phyloP scores from a whole-genome alignment of 2,113 vertebrate species.

The Madoqua kirkii region DNA sequence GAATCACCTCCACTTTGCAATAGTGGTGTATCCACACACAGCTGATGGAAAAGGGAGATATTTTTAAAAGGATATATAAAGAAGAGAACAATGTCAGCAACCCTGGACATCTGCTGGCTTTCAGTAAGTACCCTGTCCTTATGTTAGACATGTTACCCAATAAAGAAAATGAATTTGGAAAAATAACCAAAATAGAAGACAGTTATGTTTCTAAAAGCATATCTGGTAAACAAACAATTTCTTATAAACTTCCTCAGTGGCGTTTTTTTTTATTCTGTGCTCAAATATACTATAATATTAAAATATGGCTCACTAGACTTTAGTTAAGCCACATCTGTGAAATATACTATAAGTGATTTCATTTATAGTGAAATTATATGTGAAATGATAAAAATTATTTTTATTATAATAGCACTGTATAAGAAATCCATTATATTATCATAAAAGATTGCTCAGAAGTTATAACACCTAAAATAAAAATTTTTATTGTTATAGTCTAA shows the following conservation, averaged over 20 bases:
- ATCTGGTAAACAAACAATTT: background rate
- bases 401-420: background rate
- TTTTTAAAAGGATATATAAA: background rate
- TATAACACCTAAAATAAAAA: slow-evolving; percentile 14
- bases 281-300: background rate
- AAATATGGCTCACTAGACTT: background rate
- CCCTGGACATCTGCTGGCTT: background rate
- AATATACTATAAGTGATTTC: background rate
- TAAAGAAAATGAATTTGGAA: background rate
- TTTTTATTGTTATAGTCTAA: background rate
- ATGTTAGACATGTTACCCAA: background rate
- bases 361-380: background rate
- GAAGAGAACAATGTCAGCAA: background rate
- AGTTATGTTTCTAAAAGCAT: background rate
- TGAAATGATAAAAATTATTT: slow-evolving; percentile 27
- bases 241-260: background rate
- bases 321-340: background rate
- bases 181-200: background rate
- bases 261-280: background rate
- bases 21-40: background rate
- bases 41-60: background rate
- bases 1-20: background rate
- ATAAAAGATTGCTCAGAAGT: slow-evolving; percentile 15
- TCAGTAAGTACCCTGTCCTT: background rate
- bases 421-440: slow-evolving; percentile 5